Evolutionary conservation across 1,140 invertebrate species (phyloP).

Genomic region (Myzus persicae): DNA sequence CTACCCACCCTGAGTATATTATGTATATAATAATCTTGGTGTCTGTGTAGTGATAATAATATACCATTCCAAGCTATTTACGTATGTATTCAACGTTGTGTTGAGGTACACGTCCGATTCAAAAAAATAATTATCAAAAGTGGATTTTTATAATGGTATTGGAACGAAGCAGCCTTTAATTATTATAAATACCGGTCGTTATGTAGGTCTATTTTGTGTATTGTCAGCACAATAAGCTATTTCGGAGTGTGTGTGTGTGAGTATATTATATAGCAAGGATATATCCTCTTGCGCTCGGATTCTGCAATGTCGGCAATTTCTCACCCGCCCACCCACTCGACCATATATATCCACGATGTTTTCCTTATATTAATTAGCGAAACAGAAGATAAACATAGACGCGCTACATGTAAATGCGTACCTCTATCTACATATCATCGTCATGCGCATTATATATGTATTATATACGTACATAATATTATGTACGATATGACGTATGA

Average conservation of each 20-base stretch:
- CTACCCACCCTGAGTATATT: neutral
- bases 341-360: neutral
- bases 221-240: constrained; percentile 20
- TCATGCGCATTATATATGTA: neutral
- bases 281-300: neutral
- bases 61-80: neutral
- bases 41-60: neutral
- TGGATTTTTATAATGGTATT: neutral
- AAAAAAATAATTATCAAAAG: constrained; percentile 17
- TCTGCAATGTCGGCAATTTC: neutral
- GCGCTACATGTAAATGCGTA: neutral
- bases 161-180: neutral
- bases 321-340: neutral
- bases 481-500: neutral
- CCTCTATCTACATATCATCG: neutral
- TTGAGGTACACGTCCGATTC: neutral
- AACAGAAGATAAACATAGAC: constrained; percentile 16
- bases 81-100: neutral
- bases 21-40: neutral
- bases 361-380: constrained; percentile 18
- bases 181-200: neutral
- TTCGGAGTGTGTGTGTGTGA: neutral
- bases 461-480: too few species aligned
- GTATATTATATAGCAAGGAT: too few species aligned
- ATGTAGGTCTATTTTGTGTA: constrained; percentile 13